Evolutionary conservation across 2,888 invertebrate genomes (phyloP), one percentile per base, ranked within the genome.

Genomic region (Pelosia muscerda): DNA sequence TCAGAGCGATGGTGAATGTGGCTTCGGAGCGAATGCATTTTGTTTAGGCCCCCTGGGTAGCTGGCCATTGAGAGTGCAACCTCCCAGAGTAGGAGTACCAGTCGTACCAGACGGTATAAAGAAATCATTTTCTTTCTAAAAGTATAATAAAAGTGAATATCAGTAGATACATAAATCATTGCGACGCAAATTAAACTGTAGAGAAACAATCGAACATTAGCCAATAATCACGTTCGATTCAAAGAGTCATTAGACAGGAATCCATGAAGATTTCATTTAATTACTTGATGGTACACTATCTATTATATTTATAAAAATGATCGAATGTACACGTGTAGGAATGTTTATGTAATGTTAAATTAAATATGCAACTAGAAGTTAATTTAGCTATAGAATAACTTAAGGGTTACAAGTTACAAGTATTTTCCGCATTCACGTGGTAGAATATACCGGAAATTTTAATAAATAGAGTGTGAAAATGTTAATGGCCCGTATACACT

Each of bases 261-360:
- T 88, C 81, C 69, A 78, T 78, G 78, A 67, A 86, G 78, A 84
- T 84, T 81, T 75, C 68, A 78, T 81, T 76, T 81, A 85, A 88
- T 86, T 82, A 82, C 84, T 83, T 85, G 84, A 83, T 82, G 75
- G 73, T 81, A 81, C 75, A 77, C 75, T 73, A 74, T 84, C 75
- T 75, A 15, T 56, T 26, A 23, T 54, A 38, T 73, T 74, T 82
- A 77, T 80, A 83, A 78, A 69, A 68, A 67, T 74, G 75, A 75
- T 73, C 82, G 83, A 85, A 87, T 89, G 81, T 78, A 81, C 88
- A 90, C 86, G 90, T 90, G 88, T 81, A 73, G 71, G 73, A 81
- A 81, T 62, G 53, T 28, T 71, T 54, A 73, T 53, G 69, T 71
- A 76, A 78, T 75, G 74, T 75, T 83, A 72, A 72, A 69, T 75